Conservation (phyloP, 2,888 invertebrate genomes). For the Agrilus biguttatus region DNA sequence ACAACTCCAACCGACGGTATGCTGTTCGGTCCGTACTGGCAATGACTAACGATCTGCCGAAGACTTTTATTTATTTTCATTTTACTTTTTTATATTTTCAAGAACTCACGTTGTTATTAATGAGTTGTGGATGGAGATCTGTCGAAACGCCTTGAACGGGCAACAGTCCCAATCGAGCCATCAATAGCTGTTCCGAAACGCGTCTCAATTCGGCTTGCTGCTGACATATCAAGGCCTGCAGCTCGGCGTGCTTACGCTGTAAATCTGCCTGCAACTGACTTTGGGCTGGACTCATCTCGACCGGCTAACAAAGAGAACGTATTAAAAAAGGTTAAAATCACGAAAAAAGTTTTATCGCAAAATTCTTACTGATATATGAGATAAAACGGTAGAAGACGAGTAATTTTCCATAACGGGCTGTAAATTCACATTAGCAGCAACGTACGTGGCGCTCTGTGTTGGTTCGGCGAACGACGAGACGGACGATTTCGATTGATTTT, state of each 20-base stretch:
- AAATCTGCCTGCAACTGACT: constrained; percentile 55
- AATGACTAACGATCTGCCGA: too few relatives aligned
- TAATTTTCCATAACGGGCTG: constrained; percentile 40
- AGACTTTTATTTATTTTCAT: too few relatives aligned
- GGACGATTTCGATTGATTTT: constrained; percentile 15
- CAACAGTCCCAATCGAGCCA: constrained; percentile 63
- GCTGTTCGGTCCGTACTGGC: too few relatives aligned
- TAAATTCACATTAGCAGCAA: constrained; percentile 39
- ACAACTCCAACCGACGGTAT: too few relatives aligned
- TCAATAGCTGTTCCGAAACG: constrained; percentile 74
- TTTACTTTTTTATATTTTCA: too few relatives aligned
- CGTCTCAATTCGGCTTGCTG: constrained; percentile 75
- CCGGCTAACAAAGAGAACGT: constrained; percentile 13
- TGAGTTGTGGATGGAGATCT: neutral
- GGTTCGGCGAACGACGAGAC: constrained; percentile 29
- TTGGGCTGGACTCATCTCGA: constrained; percentile 38
- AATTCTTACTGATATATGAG: constrained; percentile 25
- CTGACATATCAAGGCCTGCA: constrained; percentile 69
- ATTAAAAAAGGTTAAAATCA: neutral
- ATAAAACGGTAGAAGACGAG: constrained; percentile 30
- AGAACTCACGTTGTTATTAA: too few relatives aligned
- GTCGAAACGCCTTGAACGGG: constrained; percentile 19
- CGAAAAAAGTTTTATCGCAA: neutral
- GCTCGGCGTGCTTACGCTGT: constrained; percentile 70
- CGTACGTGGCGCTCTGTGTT: constrained; percentile 30